Conservation (phyloP, 2,888 invertebrate species). For the Philhelius pedissequus region DNA sequence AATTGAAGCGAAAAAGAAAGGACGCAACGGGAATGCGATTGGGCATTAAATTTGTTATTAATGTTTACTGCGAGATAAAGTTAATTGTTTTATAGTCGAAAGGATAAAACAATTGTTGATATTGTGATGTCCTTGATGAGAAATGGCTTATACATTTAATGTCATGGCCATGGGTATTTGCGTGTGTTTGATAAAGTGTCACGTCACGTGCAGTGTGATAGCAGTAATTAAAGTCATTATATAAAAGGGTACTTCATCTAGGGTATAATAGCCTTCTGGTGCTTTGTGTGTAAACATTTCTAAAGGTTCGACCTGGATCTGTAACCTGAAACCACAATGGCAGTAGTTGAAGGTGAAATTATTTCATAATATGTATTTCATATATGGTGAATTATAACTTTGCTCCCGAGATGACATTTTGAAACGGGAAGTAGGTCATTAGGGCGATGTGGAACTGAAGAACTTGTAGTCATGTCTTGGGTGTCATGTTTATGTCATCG, state of each 20-base stretch:
- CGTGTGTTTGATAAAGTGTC: slow-evolving; percentile 36
- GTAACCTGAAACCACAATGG: background rate
- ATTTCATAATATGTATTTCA: background rate
- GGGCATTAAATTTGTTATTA: slow-evolving; percentile 58
- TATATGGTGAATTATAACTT: background rate
- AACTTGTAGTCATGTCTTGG: background rate
- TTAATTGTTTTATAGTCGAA: slow-evolving; percentile 65
- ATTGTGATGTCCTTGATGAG: background rate
- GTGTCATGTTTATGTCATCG: background rate
- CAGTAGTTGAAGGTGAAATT: slow-evolving; percentile 10
- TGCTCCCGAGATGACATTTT: background rate
- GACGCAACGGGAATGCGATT: background rate
- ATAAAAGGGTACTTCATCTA: slow-evolving; percentile 33
- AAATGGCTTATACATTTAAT: background rate
- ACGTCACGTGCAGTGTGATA: slow-evolving; percentile 48
- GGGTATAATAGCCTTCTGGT: background rate
- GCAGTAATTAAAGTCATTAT: slow-evolving; percentile 56
- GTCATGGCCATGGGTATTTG: background rate
- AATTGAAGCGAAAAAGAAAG: background rate
- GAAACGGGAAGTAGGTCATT: background rate
- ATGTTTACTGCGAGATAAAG: slow-evolving; percentile 54
- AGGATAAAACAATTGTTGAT: slow-evolving; percentile 1
- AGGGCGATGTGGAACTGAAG: background rate
- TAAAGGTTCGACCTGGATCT: background rate
- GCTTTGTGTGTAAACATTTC: background rate